Conservation (phyloP, 2,113 vertebrate species). For the Microcebus lehilahytsara region DNA sequence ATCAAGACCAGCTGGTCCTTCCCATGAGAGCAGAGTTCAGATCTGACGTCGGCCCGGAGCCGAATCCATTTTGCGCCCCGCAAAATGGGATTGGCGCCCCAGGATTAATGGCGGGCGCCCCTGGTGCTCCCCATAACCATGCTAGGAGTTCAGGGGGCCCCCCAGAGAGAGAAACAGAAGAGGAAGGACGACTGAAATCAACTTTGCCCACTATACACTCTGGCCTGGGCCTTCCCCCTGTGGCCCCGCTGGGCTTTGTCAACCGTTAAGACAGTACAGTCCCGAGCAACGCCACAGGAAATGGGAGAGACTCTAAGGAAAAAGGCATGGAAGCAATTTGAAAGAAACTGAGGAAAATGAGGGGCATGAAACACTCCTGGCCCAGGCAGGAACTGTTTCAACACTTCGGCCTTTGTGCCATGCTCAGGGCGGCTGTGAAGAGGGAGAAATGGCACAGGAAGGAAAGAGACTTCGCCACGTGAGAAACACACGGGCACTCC, state of each 20-base stretch:
- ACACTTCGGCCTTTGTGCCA: background rate
- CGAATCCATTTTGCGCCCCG: background rate
- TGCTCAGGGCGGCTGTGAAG: rapidly evolving
- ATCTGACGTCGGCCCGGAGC: background rate
- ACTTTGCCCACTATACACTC: background rate
- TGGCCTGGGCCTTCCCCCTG: too few relatives aligned
- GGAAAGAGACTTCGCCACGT: background rate
- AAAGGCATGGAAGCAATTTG: background rate
- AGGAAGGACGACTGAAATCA: too few relatives aligned
- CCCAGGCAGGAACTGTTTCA: background rate
- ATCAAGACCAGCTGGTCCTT: background rate
- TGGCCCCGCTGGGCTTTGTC: background rate
- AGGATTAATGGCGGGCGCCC: background rate
- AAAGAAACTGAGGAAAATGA: background rate
- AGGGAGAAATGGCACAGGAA: background rate
- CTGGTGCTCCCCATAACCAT: background rate
- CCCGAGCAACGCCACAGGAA: background rate
- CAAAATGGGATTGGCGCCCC: background rate
- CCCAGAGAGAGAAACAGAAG: background rate
- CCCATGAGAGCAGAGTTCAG: background rate
- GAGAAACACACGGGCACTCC: background rate
- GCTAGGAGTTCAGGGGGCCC: background rate
- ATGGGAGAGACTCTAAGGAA: background rate
- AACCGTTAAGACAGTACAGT: background rate
- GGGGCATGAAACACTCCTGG: background rate